These are phyloP conservation scores for Festucalex cinctus DNA, from an alignment of 2,113 vertebrate species.

Conservation along the genomic window DNA sequence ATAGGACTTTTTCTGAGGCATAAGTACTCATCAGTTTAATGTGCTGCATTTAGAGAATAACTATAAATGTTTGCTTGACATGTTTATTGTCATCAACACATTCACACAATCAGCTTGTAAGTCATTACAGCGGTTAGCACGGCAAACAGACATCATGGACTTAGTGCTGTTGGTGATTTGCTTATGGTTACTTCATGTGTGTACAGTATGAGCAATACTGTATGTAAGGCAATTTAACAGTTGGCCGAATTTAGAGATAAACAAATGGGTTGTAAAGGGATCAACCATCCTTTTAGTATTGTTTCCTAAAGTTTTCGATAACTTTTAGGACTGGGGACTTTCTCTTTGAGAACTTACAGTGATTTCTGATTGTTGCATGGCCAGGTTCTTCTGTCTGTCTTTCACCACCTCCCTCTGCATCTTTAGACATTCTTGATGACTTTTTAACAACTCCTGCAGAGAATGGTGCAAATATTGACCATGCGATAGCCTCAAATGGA, in stretches of 20 bases:
- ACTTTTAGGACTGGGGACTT: neutral
- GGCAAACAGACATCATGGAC: neutral
- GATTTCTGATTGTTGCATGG: slow-evolving; percentile 66
- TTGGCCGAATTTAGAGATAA: neutral
- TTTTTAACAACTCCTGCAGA: slow-evolving; percentile 61
- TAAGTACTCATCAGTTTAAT: slow-evolving; percentile 22
- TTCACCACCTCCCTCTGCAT: slow-evolving; percentile 66
- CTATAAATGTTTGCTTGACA: neutral
- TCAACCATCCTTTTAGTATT: neutral
- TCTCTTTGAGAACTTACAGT: slow-evolving; percentile 56
- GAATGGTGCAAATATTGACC: slow-evolving; percentile 35
- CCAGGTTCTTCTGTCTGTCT: slow-evolving; percentile 68
- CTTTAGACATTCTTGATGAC: slow-evolving; percentile 59
- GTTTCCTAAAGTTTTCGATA: neutral
- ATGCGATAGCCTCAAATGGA: neutral
- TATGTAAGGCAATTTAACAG: neutral
- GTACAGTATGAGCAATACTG: too few relatives aligned
- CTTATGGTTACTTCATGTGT: too few relatives aligned
- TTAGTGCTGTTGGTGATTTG: neutral
- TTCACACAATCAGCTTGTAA: neutral
- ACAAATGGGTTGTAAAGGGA: neutral
- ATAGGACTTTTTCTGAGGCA: slow-evolving; percentile 64
- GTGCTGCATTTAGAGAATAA: neutral
- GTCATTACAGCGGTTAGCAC: neutral
- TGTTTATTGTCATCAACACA: neutral